Evolutionary conservation across 1,140 invertebrate species (phyloP), one percentile per base, ranked within the genome.

Genomic region (Euschistus heros): DNA sequence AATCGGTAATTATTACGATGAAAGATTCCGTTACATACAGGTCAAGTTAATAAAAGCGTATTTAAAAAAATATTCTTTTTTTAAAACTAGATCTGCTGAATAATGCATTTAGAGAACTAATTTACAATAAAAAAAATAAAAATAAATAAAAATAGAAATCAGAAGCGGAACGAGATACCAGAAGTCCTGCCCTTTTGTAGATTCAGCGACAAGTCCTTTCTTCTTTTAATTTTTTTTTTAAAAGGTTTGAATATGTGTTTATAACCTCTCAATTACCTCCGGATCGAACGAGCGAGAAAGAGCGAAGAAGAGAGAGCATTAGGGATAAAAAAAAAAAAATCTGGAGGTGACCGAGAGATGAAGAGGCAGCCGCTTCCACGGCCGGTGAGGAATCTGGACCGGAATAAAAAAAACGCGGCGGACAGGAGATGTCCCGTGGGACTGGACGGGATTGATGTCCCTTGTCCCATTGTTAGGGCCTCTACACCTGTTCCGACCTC

Each of bases 401-500:
- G 47, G 47, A 7, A 50, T 50, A 50, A 50, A 50, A 50, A 50
- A 22, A 18, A 20, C 6, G 47, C 5, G 5, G 47, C 6, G 22
- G 47, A 50, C 22, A 17, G 47, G 33, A 37, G 33, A 37, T 37
- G 33, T 37, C 33, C 47, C 22, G 47, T 18, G 22, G 22, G 47
- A 20, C 47, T 20, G 47, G 47, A 0, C 47, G n/a, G 22, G 47
- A 50, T 50, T 50, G 47, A 50, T 50, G 47, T 50, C 47, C 47
- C 47, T 50, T 50, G 47, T 50, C 47, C 47, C 22, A 50, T 50
- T 50, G 47, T 50, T 50, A 50, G 47, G 22, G n/a, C 5, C 6
- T n/a, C n/a, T 8, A 50, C 47, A 50, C 47, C 47, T 50, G 47
- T 50, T 50, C 47, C n/a, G 47, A 37, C 33, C 47, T 50, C 47